Evolutionary conservation across 2,797 vertebrate genomes (phyloP), one percentile per base, ranked within the genome.

Genomic region (Phoxinus dragarum): DNA sequence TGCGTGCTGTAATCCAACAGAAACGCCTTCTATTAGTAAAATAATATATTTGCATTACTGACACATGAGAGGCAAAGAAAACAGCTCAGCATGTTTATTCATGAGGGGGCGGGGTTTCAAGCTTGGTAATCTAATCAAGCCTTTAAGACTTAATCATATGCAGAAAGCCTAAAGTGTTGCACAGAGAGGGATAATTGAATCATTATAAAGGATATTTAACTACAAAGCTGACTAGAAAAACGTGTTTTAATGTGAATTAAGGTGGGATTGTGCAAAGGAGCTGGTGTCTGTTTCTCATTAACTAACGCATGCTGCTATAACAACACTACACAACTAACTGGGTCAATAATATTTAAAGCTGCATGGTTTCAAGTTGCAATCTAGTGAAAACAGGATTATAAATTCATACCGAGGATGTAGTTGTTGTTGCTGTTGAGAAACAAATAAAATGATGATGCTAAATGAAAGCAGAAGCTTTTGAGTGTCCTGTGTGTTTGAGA

Each of bases 391-490:
- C 2, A 64, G 3, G 42, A 86, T 4, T 6, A 54, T 64, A 74
- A 69, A 78, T 64, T 56, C 81, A 73, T 87, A 86, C 81, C 86
- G n/a, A 78, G 10, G n/a, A 36, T 76, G 76, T 2, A 59, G 87
- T 11, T 34, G 36, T 21, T 38, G 34, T 9, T 40, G 38, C 5
- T 31, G 80, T 47, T 73, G 17, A 59, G n/a, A 44, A 1, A 7
- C 9, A 64, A 44, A 82, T 31, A 73, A 64, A 61, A 64, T 2
- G 21, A 64, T 49, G 6, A 38, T 49, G 61, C 21, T 52, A 66
- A 49, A 77, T 8, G 47, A 75, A 47, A 71, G 38, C 34, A 40
- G 34, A 44, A 49, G 40, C 12, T 72, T 16, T 34, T 61, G n/a
- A 56, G 47, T 52, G 64, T n/a, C 49, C 80, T 47, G 49, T 59